A percentile compares a stretch with the other conserved stretches of the same genome.
Conservation (phyloP, 2,113 vertebrate species). For the Oryzias javanicus region DNA sequence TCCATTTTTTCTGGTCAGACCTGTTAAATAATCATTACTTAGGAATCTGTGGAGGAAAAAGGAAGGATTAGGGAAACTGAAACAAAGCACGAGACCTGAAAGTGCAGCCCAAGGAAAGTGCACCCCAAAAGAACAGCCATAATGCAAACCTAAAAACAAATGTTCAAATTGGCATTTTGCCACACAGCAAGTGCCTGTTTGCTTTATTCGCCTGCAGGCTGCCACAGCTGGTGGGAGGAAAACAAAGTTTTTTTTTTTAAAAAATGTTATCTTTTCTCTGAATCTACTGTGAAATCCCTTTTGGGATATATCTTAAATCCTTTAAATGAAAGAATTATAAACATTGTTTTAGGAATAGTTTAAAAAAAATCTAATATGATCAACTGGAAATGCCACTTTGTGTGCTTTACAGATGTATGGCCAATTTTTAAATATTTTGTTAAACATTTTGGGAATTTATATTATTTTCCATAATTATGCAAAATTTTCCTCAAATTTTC, state of each 20-base stretch:
- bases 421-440: no score
- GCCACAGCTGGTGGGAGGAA: slow-evolving; percentile 40
- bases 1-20: slow-evolving; percentile 12
- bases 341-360: not conserved
- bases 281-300: slow-evolving; percentile 2
- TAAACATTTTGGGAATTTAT: no score
- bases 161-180: slow-evolving; percentile 47
- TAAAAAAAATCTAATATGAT: not conserved
- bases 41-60: slow-evolving; percentile 32
- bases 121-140: slow-evolving; percentile 61
- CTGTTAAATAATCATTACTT: slow-evolving; percentile 59
- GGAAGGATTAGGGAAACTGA: slow-evolving; percentile 48
- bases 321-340: slow-evolving; percentile 10
- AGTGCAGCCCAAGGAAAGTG: no score
- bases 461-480: no score
- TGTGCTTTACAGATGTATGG: no score
- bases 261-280: slow-evolving; percentile 10
- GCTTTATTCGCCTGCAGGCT: slow-evolving; percentile 47
- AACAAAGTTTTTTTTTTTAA: slow-evolving; percentile 16
- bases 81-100: slow-evolving; percentile 50
- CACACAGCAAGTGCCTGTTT: slow-evolving; percentile 51
- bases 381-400: not conserved
- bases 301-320: slow-evolving; percentile 6
- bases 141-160: slow-evolving; percentile 65
- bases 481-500: no score